Conservation (phyloP, 2,888 invertebrate species). For the Apocheima hispidaria region DNA sequence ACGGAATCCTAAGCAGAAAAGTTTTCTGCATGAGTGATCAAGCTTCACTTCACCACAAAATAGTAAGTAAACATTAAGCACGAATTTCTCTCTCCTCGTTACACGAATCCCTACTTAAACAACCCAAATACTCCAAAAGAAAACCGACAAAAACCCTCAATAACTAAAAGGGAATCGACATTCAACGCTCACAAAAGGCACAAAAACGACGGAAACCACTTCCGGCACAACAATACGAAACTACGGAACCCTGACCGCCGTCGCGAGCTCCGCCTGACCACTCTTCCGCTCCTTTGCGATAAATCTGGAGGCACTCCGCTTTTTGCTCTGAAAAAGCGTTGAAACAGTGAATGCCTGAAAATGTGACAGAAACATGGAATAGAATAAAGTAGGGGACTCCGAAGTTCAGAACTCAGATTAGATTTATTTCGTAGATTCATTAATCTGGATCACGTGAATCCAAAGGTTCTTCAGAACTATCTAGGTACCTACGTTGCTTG, state of each 20-base stretch:
- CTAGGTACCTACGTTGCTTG: no score
- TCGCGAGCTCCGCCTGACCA: constrained; percentile 48
- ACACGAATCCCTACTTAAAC: constrained; percentile 25
- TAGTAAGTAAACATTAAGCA: neutral
- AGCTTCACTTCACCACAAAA: neutral
- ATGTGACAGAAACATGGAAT: neutral
- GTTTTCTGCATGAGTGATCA: no score
- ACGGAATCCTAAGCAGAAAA: no score
- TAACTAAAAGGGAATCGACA: constrained; percentile 24
- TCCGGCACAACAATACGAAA: constrained; percentile 43
- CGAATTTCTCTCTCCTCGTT: neutral
- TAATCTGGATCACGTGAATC: no score
- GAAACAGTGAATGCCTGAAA: constrained; percentile 39
- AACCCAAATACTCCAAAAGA: constrained; percentile 25
- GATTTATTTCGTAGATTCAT: no score
- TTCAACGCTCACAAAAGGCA: constrained; percentile 13
- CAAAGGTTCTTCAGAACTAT: no score
- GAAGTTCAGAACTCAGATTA: no score
- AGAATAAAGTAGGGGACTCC: neutral
- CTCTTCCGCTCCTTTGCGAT: constrained; percentile 52
- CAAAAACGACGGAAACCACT: constrained; percentile 27
- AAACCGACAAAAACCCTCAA: constrained; percentile 22
- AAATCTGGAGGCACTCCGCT: constrained; percentile 51
- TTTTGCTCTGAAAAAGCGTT: constrained; percentile 48
- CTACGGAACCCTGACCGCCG: constrained; percentile 42